These are phyloP conservation scores for Spodoptera littoralis DNA, from an alignment of 2,888 invertebrate species.

Conservation along the genomic window DNA sequence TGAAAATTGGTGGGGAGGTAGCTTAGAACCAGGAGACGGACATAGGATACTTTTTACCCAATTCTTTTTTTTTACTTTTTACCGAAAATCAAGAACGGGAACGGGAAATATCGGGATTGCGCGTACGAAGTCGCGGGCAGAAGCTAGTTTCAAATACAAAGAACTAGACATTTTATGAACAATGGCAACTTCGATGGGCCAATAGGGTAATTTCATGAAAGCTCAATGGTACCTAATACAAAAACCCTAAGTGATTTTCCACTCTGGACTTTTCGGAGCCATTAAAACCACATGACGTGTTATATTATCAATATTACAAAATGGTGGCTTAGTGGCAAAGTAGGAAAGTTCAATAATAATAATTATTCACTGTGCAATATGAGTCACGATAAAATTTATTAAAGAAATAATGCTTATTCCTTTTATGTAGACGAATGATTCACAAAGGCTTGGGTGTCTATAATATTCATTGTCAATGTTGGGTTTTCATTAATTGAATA, in stretches of 20 bases:
- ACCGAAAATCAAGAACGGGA: too few relatives aligned
- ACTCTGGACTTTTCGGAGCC: neutral
- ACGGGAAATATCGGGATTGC: too few relatives aligned
- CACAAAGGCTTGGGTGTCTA: constrained; percentile 36
- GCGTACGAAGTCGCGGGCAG: too few relatives aligned
- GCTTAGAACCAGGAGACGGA: too few relatives aligned
- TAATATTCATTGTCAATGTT: constrained; percentile 30
- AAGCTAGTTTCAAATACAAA: too few relatives aligned
- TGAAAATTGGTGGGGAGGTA: too few relatives aligned
- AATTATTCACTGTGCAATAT: constrained; percentile 18
- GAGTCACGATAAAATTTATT: constrained; percentile 51
- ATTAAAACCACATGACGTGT: constrained; percentile 21
- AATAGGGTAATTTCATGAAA: too few relatives aligned
- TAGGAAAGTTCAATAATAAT: constrained; percentile 18
- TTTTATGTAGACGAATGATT: constrained; percentile 59
- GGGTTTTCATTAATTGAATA: neutral
- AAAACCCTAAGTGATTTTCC: neutral
- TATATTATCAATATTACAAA: neutral
- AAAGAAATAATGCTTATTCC: constrained; percentile 33
- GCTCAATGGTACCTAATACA: too few relatives aligned
- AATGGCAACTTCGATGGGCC: too few relatives aligned
- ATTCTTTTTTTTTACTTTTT: too few relatives aligned
- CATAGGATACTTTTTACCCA: too few relatives aligned
- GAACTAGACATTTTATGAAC: too few relatives aligned
- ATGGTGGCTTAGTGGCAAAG: neutral